These are phyloP conservation scores for Pseudopipra pipra DNA, from an alignment of 2,113 vertebrate species.

Conservation along the genomic window DNA sequence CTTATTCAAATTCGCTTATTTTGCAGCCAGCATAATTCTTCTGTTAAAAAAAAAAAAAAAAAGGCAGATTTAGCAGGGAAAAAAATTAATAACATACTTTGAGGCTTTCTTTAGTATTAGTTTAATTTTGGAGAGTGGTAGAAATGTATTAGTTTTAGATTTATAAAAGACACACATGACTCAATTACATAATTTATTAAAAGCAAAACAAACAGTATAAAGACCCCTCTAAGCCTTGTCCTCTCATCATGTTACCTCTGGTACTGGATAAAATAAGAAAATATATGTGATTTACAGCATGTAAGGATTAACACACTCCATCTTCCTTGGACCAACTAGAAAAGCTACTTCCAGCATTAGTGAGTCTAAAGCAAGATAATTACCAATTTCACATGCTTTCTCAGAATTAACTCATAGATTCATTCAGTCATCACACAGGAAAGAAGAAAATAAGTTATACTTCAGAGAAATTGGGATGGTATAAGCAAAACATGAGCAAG, in stretches of 20 bases:
- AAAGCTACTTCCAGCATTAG: neutral
- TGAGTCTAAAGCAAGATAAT: neutral
- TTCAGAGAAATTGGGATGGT: neutral
- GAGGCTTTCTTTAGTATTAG: neutral
- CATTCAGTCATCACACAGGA: neutral
- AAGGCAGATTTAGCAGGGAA: neutral
- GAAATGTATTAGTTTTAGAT: neutral
- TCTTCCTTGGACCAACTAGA: neutral
- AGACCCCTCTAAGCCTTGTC: neutral
- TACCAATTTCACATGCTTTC: neutral
- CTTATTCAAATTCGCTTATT: neutral
- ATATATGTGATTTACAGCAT: neutral
- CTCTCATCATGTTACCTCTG: neutral
- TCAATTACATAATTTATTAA: neutral
- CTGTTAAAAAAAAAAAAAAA: neutral
- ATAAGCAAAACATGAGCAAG: neutral
- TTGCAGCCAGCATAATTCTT: neutral
- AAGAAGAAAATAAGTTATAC: neutral
- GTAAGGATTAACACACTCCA: neutral
- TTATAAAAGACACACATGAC: neutral
- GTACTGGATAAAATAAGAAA: neutral
- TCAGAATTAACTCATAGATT: neutral
- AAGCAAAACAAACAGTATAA: neutral
- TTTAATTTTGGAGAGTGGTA: neutral
- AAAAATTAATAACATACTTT: neutral